A percentile compares a stretch with the other conserved stretches of the same genome.
phyloP scores from a whole-genome alignment of 2,113 vertebrate genomes.

The Xyliphius kryptos region DNA sequence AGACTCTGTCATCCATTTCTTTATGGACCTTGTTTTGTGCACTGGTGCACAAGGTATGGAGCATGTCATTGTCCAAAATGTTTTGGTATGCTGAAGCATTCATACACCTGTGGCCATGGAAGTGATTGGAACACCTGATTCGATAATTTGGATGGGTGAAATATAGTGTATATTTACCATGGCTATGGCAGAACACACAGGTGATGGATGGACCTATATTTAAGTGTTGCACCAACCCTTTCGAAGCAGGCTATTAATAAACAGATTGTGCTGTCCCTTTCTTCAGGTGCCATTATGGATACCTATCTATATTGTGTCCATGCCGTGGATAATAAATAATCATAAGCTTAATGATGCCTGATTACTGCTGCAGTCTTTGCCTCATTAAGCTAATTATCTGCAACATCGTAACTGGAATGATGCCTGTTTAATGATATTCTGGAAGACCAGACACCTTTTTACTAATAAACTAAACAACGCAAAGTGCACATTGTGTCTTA shows the following conservation, averaged over 20 bases:
- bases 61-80: too few species aligned
- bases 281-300: slow-evolving; percentile 63
- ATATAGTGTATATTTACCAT: too few species aligned
- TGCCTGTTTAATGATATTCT: slow-evolving; percentile 62
- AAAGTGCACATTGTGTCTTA: too few species aligned
- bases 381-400: slow-evolving; percentile 76
- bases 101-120: too few species aligned
- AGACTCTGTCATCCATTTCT: too few species aligned
- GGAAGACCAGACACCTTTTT: slow-evolving; percentile 41
- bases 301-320: slow-evolving; percentile 65
- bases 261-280: slow-evolving; percentile 61
- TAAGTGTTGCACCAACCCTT: slow-evolving; percentile 58
- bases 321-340: slow-evolving; percentile 74
- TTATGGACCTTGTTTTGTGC: too few species aligned
- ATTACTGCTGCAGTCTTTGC: slow-evolving; percentile 75
- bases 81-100: too few species aligned
- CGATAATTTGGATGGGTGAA: too few species aligned
- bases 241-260: slow-evolving; percentile 68
- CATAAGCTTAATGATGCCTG: slow-evolving; percentile 77
- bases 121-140: too few species aligned
- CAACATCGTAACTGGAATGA: slow-evolving; percentile 61
- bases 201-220: slow-evolving; percentile 62
- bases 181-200: slow-evolving; percentile 45
- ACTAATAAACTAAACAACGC: too few species aligned
- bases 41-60: too few species aligned